Evolutionary conservation across 2,888 invertebrate genomes (phyloP), one percentile per base, ranked within the genome.

Genomic region (Brachyptera risi): DNA sequence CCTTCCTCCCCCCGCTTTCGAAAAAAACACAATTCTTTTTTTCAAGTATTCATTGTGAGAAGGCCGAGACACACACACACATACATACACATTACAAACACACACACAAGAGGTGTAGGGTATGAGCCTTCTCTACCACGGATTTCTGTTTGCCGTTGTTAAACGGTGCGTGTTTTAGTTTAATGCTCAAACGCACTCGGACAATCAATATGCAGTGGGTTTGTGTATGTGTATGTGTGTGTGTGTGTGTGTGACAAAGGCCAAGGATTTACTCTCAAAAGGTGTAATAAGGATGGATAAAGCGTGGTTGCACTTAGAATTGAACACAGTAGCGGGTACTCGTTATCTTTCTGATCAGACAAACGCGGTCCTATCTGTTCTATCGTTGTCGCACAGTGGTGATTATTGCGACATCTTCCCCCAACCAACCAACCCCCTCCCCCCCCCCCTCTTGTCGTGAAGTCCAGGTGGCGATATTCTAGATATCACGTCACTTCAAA

Each of bases 251-350:
- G 7, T 31, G 31, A 31, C 31, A 31, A 31, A 7, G 11, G 31
- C 5, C 11, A 31, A 31, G 5, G 31, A 31, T 31, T 31, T 31
- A 31, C 47, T 21, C 24, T 47, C 24, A 24, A 47, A 23, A 47
- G 47, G 47, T 47, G 47, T 47, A 47, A 47, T 47, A 47, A n/a
- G 47, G 19, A 23, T n/a, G 42, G 42, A 5, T 31, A 31, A 31
- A 31, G 7, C 31, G 11, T 7, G 31, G 31, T 31, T 5, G 7
- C 31, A 31, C 31, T 31, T 31, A 31, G 31, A 31, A 31, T 7
- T 5, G 11, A 11, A 31, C 11, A 31, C 31, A 31, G 31, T 31
- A 31, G 31, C 31, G 5, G 31, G 31, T 7, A 31, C 11, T 31
- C 11, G 31, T 11, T 5, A 31, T 31, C 31, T 31, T 11, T 31